phyloP scores from a whole-genome alignment of 2,113 vertebrate species.

The Mustela nigripes region DNA sequence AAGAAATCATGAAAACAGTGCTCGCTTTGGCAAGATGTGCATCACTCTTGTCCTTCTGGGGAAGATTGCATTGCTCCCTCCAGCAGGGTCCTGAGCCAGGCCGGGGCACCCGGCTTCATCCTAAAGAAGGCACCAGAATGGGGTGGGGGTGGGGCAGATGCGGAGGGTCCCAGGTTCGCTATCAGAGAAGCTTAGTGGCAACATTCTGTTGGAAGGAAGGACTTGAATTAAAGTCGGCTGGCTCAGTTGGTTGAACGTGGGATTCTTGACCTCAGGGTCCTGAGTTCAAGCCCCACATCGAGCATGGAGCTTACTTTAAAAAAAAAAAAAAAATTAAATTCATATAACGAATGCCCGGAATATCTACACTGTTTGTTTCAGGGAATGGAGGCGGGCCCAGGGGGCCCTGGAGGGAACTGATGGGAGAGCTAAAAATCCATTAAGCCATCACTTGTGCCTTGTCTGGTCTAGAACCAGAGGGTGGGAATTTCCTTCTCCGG shows the following conservation, averaged over 20 bases:
- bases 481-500: background rate
- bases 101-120: background rate
- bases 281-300: background rate
- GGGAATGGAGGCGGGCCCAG: too few species aligned
- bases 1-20: background rate
- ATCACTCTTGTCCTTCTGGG: background rate
- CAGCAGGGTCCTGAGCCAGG: background rate
- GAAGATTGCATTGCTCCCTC: background rate
- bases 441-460: background rate
- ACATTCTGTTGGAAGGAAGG: background rate
- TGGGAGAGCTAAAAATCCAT: too few species aligned
- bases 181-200: background rate
- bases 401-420: too few species aligned
- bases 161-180: background rate
- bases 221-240: background rate
- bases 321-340: background rate
- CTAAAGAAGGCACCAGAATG: background rate
- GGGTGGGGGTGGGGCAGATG: background rate
- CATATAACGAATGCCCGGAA: background rate
- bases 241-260: background rate
- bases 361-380: background rate
- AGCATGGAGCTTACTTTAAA: background rate
- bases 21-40: background rate
- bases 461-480: background rate
- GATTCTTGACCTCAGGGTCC: background rate